Evolutionary conservation across 1,140 invertebrate genomes (phyloP), one percentile per base, ranked within the genome.

Genomic region (Drosophila aff.): DNA sequence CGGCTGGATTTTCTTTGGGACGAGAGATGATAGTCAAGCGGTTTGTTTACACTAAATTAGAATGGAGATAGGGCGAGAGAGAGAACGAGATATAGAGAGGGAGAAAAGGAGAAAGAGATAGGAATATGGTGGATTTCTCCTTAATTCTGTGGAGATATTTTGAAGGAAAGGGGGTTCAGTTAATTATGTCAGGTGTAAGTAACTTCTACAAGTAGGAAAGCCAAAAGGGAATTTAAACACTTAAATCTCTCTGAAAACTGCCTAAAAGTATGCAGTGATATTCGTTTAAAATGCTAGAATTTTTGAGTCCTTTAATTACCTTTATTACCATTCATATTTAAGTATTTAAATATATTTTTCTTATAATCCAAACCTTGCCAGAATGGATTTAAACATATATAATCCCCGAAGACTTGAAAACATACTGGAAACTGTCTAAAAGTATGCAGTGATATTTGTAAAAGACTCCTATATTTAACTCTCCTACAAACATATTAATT

Each of bases 11-110:
- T 69, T 44, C 62, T 11, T 31, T 9, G 28, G 28, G 23, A 21
- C 36, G 26, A 31, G 53, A 62, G 53, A n/a, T 55, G 40, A 65
- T 63, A 63, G 58, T 63, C 58, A 63, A 66, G 58, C 61, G 63
- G 64, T 71, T 68, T 71, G 67, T 71, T 71, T 71, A 68, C 40
- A 46, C 67, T 53, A 50, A 68, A 71, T 71, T 68, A 53, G 26
- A 53, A 55, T 33, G 46, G 26, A 33, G 67, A 21, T 26, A 55
- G 8, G 15, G 21, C 4, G 40, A 66, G 28, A 50, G 18, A 13
- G 49, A 67, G 38, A 33, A 13, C 43, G 4, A 8, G 18, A 28
- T 4, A 13, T 0, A 31, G n/a, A 18, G 2, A 44, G 3, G 7
- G 16, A 8, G 3, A 47, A 11, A n/a, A 3, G 2, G n/a, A 33